Percentiles rank a stretch among this genome's conserved stretches.
Conservation (phyloP, 2,113 vertebrate genomes). For the Dipodomys spectabilis region DNA sequence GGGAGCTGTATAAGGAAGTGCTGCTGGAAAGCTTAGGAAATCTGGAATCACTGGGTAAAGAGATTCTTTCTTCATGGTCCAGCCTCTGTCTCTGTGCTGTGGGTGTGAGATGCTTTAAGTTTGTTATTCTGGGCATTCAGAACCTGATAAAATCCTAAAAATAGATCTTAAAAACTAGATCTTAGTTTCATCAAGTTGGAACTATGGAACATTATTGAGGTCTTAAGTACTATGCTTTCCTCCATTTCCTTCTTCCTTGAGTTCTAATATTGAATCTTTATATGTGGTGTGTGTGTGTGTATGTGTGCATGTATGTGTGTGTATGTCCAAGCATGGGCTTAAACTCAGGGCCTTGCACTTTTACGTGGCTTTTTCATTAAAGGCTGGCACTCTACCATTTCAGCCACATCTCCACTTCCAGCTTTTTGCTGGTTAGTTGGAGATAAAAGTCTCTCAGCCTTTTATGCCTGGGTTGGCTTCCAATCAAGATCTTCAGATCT, state of each 20-base stretch:
- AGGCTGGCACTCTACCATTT: too few species aligned
- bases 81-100: neutral
- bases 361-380: too few species aligned
- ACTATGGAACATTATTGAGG: neutral
- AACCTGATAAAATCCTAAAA: neutral
- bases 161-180: neutral
- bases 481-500: too few species aligned
- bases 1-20: conserved; percentile 71
- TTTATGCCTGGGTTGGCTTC: too few species aligned
- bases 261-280: neutral
- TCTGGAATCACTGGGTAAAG: conserved; percentile 76
- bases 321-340: too few species aligned
- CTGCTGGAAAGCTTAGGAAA: conserved; percentile 66
- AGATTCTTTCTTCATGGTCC: conserved; percentile 15
- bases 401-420: too few species aligned
- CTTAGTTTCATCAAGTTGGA: conserved; percentile 17
- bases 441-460: too few species aligned
- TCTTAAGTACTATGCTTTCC: neutral
- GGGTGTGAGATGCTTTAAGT: neutral
- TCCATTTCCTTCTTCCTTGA: neutral
- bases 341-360: too few species aligned
- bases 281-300: neutral
- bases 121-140: neutral
- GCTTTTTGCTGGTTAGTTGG: too few species aligned
- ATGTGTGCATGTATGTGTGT: too few species aligned